Percentiles rank a stretch among this genome's conserved stretches.
Evolutionary conservation across 2,888 invertebrate species (phyloP).

Genomic region (Tanytarsus gracilentus): DNA sequence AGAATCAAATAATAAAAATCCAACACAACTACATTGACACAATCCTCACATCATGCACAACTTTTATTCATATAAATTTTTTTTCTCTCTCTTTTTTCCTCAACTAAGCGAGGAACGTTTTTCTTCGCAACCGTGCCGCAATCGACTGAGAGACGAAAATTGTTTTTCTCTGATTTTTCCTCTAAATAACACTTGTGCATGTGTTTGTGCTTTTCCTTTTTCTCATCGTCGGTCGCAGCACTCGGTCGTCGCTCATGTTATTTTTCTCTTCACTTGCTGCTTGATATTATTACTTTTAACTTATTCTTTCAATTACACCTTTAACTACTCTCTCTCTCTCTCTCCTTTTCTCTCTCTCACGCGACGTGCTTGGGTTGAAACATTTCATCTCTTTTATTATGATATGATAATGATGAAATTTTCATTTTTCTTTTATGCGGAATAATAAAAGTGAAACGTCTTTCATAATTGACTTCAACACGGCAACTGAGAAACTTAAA

Average conservation of each 20-base stretch:
- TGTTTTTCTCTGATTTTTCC: constrained; percentile 15
- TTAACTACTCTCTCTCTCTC: not conserved
- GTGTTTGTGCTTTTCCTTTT: constrained; percentile 25
- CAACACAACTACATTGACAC: constrained; percentile 26
- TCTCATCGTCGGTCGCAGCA: not conserved
- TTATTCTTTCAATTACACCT: not conserved
- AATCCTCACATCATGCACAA: constrained; percentile 20
- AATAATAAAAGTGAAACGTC: too few relatives aligned
- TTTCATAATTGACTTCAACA: too few relatives aligned
- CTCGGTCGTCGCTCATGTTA: not conserved
- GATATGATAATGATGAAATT: too few relatives aligned
- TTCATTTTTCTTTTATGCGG: too few relatives aligned
- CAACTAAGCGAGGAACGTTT: not conserved
- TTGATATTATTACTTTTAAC: not conserved
- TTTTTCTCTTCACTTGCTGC: not conserved
- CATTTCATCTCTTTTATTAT: too few relatives aligned
- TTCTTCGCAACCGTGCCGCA: not conserved
- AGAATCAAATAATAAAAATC: constrained; percentile 2
- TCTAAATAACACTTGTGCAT: not conserved
- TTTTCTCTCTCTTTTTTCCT: not conserved
- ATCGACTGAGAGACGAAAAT: not conserved
- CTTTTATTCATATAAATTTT: not conserved
- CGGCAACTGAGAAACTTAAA: too few relatives aligned
- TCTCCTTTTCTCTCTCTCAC: not conserved
- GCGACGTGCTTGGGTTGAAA: too few relatives aligned